Evolutionary conservation across 2,113 vertebrate genomes (phyloP).

Genomic region (Ivindomyrus marchei): DNA sequence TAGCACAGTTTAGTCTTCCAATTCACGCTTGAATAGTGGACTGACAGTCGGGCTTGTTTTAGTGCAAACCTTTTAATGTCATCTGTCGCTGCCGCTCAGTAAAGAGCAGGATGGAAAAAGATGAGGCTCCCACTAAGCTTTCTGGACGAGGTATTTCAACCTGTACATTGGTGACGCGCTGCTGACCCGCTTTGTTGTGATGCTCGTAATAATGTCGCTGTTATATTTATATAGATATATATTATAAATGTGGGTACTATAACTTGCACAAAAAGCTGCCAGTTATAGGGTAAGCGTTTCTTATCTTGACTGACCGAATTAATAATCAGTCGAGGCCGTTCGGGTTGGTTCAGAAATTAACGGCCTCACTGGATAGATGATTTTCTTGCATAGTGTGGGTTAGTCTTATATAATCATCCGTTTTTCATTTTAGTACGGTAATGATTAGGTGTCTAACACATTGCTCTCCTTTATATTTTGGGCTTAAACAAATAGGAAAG

Average conservation of each 20-base stretch:
- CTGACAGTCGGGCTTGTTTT: background rate
- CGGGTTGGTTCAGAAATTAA: background rate
- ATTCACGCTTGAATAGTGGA: background rate
- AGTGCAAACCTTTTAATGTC: background rate
- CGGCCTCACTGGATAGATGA: background rate
- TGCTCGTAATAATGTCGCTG: background rate
- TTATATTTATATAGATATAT: background rate
- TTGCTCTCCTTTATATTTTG: background rate
- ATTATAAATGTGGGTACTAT: background rate
- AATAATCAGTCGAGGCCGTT: background rate
- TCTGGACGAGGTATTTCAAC: conserved; percentile 15
- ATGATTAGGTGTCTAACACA: background rate
- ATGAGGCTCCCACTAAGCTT: background rate
- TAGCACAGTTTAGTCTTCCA: background rate
- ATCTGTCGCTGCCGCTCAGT: background rate
- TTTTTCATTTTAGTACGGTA: background rate
- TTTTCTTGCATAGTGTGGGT: background rate
- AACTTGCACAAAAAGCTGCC: background rate
- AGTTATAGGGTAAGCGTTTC: background rate
- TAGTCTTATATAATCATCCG: background rate
- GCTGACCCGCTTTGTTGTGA: background rate
- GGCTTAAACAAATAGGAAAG: background rate
- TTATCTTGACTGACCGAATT: background rate
- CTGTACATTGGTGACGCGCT: background rate
- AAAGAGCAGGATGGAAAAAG: background rate